phyloP scores from a whole-genome alignment of 2,797 vertebrate species.

The Echeneis naucrates region DNA sequence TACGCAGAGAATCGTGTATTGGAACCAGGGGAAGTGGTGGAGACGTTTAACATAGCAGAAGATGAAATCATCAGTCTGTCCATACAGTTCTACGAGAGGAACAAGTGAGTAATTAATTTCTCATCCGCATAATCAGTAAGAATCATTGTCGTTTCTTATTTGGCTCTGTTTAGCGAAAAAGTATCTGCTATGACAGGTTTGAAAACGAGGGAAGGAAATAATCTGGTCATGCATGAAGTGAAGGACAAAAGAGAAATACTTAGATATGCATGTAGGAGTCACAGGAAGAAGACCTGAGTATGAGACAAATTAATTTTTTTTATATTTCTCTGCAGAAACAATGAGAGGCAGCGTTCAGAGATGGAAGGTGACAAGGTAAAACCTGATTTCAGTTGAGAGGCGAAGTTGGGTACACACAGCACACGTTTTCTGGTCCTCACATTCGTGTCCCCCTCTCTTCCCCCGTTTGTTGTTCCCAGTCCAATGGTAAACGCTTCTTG shows the following conservation, averaged over 20 bases:
- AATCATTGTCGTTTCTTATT: background rate
- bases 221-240: background rate
- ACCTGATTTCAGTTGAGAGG: background rate
- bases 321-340: constrained; percentile 60
- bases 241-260: background rate
- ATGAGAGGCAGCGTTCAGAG: constrained; percentile 73
- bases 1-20: constrained; percentile 93
- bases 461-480: constrained; percentile 76
- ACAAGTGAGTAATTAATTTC: constrained; percentile 85
- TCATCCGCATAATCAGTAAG: background rate
- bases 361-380: constrained; percentile 81
- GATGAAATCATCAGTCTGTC: constrained; percentile 99
- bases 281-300: background rate
- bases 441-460: constrained; percentile 1
- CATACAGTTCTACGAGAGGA: constrained; percentile 99
- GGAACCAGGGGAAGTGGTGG: constrained; percentile 98
- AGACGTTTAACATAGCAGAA: constrained; percentile 98
- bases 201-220: background rate
- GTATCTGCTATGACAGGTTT: background rate
- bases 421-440: constrained; percentile 12
- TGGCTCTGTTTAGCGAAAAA: background rate
- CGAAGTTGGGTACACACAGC: background rate
- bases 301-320: background rate
- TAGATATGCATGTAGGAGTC: background rate
- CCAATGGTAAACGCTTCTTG: constrained; percentile 96